Conservation (phyloP, 2,888 invertebrate species). For the Cryptocephalus moraei region DNA sequence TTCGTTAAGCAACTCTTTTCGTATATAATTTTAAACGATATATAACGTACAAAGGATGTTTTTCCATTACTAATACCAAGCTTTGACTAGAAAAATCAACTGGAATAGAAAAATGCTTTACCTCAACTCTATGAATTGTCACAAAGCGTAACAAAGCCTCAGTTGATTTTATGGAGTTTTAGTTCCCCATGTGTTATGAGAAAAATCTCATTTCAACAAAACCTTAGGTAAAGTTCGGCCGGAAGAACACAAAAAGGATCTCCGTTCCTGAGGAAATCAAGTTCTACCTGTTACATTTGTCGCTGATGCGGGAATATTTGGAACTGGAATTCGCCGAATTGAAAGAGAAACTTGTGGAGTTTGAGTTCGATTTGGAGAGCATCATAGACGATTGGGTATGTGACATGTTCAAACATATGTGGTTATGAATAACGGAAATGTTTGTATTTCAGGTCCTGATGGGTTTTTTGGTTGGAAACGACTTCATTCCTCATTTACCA, state of each 20-base stretch:
- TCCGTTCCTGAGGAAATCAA: slow-evolving; percentile 80
- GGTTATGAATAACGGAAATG: not conserved
- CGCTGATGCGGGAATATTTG: slow-evolving; percentile 84
- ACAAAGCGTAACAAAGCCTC: too few species aligned
- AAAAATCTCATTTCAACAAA: not conserved
- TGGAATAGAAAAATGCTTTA: too few species aligned
- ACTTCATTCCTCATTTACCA: slow-evolving; percentile 94
- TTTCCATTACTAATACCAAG: too few species aligned
- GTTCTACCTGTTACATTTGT: slow-evolving; percentile 87
- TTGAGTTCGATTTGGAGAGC: slow-evolving; percentile 76
- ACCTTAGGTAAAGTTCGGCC: slow-evolving; percentile 63
- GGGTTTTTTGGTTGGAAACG: slow-evolving; percentile 96
- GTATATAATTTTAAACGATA: too few species aligned
- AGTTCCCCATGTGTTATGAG: not conserved
- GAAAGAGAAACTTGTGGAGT: slow-evolving; percentile 52
- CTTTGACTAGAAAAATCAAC: too few species aligned
- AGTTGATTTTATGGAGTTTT: too few species aligned
- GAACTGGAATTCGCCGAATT: slow-evolving; percentile 76
- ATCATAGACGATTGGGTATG: slow-evolving; percentile 92
- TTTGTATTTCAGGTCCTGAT: slow-evolving; percentile 55
- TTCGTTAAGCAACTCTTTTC: too few species aligned
- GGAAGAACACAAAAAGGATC: slow-evolving; percentile 51
- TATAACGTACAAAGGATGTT: too few species aligned
- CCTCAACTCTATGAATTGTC: too few species aligned
- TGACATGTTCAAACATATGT: not conserved